phyloP scores from a whole-genome alignment of 2,113 vertebrate species.

The Euleptes europaea region DNA sequence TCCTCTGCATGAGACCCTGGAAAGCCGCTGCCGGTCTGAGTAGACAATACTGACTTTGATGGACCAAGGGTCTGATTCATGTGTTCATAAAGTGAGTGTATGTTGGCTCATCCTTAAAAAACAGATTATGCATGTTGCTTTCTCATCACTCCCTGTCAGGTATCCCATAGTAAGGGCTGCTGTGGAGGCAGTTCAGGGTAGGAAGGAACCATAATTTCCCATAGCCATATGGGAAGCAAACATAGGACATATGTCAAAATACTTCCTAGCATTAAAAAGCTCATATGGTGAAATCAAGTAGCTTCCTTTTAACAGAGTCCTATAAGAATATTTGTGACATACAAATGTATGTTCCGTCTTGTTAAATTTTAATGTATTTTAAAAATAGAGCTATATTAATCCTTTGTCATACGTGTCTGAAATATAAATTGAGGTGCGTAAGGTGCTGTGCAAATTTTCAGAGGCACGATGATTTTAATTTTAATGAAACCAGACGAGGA shows the following conservation, averaged over 20 bases:
- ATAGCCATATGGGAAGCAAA: not conserved
- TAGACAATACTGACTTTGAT: no score
- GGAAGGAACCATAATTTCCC: not conserved
- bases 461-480: not conserved
- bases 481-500: not conserved
- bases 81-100: no score
- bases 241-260: not conserved
- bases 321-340: no score
- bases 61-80: no score
- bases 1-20: no score
- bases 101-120: no score
- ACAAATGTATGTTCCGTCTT: not conserved
- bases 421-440: not conserved
- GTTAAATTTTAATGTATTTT: not conserved
- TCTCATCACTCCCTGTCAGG: no score
- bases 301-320: not conserved
- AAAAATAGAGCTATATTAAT: not conserved
- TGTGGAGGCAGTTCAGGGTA: no score
- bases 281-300: not conserved
- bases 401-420: constrained; percentile 2
- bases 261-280: not conserved
- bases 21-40: no score
- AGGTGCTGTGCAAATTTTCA: not conserved
- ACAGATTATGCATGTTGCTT: no score
- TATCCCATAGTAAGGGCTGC: no score